Conservation (phyloP, 2,888 invertebrate genomes). For the Sarcophaga subvicina region DNA sequence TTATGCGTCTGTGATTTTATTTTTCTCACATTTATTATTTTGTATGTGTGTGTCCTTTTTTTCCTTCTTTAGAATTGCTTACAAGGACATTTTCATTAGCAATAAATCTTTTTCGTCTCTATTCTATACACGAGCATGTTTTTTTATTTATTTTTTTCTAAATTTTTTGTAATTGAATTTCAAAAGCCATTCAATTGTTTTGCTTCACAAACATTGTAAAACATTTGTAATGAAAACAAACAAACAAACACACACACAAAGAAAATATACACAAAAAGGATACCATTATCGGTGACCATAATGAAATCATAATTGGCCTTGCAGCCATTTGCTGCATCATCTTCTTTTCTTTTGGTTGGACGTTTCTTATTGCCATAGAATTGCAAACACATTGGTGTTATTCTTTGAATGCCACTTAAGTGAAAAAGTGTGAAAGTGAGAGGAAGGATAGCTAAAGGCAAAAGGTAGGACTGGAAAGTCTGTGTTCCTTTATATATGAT, state of each 20-base stretch:
- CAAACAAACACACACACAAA: slow-evolving; percentile 2
- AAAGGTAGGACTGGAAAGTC: background rate
- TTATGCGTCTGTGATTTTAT: slow-evolving; percentile 8
- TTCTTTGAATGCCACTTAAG: slow-evolving; percentile 28
- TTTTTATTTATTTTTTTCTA: slow-evolving; percentile 43
- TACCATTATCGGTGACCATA: slow-evolving; percentile 52
- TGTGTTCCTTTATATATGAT: too few relatives aligned
- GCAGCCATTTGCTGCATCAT: background rate
- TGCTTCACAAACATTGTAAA: slow-evolving; percentile 53
- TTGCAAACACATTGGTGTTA: slow-evolving; percentile 27
- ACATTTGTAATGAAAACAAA: slow-evolving; percentile 57
- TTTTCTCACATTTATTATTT: background rate
- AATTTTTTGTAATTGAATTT: slow-evolving; percentile 61
- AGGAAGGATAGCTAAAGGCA: background rate
- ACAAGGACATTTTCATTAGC: slow-evolving; percentile 62
- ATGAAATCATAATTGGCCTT: slow-evolving; percentile 64
- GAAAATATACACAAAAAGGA: background rate
- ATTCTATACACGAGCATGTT: background rate
- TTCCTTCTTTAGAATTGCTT: slow-evolving; percentile 39
- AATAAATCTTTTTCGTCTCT: slow-evolving; percentile 58
- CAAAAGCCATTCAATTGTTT: slow-evolving; percentile 44
- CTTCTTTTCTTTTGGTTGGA: slow-evolving; percentile 3
- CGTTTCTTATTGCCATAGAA: slow-evolving; percentile 18
- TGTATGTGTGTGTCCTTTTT: slow-evolving; percentile 4
- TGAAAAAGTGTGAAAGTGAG: slow-evolving; percentile 27